Evolutionary conservation across 35 echinoderm and acorn worm genomes (phyloP).

Genomic region (Acanthaster planci): DNA sequence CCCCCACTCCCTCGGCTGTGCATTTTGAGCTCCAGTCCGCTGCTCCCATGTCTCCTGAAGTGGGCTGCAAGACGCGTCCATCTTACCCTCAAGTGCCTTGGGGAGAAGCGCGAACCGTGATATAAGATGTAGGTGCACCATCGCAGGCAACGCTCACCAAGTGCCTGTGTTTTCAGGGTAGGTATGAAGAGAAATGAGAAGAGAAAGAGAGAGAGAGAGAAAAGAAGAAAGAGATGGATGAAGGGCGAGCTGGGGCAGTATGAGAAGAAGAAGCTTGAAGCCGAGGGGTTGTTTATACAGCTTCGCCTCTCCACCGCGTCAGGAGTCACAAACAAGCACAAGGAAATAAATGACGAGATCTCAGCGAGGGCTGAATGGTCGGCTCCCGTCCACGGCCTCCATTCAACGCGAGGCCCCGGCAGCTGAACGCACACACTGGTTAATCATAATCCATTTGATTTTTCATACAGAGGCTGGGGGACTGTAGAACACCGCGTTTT

Average conservation of each 20-base stretch:
- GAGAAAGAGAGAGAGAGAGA: too few species aligned
- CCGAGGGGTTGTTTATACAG: slow-evolving; percentile 49
- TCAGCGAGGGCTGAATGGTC: slow-evolving; percentile 6
- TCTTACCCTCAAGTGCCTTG: slow-evolving; percentile 1
- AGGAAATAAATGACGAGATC: slow-evolving; percentile 55
- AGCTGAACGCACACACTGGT: slow-evolving; percentile 59
- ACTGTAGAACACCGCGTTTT: too few species aligned
- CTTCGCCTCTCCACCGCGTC: slow-evolving; percentile 33
- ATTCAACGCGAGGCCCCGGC: slow-evolving; percentile 29
- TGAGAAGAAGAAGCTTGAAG: slow-evolving; percentile 21
- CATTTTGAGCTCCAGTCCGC: neutral
- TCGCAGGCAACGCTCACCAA: neutral
- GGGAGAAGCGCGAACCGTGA: neutral
- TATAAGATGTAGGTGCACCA: neutral
- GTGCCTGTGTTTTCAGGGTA: neutral
- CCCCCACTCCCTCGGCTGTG: neutral
- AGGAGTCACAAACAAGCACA: slow-evolving; percentile 64
- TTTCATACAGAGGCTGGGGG: neutral
- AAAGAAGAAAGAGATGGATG: neutral
- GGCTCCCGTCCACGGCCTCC: slow-evolving; percentile 2
- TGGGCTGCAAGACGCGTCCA: slow-evolving; percentile 7
- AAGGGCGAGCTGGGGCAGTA: neutral
- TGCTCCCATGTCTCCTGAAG: neutral
- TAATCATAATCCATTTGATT: slow-evolving; percentile 68
- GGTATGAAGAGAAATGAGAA: too few species aligned